Conservation (phyloP, 1,140 invertebrate genomes). For the Brachionus plicatilis region DNA sequence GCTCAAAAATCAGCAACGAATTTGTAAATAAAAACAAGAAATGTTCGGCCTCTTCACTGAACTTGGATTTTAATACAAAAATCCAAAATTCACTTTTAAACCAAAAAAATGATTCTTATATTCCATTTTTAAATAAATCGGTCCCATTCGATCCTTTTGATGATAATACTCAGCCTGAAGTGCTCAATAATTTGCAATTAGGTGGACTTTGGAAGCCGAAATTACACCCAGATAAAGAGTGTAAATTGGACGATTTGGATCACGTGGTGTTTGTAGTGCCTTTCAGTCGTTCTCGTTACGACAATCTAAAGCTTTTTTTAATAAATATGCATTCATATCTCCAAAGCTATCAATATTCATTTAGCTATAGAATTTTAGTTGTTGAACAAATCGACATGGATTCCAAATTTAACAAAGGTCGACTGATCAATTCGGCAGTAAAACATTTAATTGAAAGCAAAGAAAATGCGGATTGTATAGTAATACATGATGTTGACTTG, state of each 20-base stretch:
- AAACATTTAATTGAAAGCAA: not conserved
- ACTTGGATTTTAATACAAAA: not conserved
- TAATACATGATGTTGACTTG: constrained; percentile 91
- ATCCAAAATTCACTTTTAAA: not conserved
- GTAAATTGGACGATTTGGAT: not conserved
- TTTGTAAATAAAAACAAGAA: constrained; percentile 25
- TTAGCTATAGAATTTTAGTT: constrained; percentile 30
- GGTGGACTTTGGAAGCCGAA: not conserved
- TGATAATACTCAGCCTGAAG: not conserved
- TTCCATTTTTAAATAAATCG: not conserved
- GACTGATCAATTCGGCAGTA: constrained; percentile 2
- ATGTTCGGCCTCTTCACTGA: not conserved
- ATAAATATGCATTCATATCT: constrained; percentile 28
- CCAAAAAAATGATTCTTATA: not conserved
- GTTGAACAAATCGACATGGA: constrained; percentile 26
- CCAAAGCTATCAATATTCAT: not conserved
- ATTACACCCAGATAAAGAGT: not conserved
- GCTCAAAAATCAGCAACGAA: not conserved
- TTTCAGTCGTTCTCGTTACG: not conserved
- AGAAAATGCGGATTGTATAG: constrained; percentile 68
- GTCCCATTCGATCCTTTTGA: not conserved
- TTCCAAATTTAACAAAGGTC: constrained; percentile 30
- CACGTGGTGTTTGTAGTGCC: constrained; percentile 25
- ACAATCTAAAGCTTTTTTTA: constrained; percentile 37
- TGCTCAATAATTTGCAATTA: constrained; percentile 1